phyloP scores from a whole-genome alignment of 1,140 invertebrate species.

The Lepeophtheirus salmonis region DNA sequence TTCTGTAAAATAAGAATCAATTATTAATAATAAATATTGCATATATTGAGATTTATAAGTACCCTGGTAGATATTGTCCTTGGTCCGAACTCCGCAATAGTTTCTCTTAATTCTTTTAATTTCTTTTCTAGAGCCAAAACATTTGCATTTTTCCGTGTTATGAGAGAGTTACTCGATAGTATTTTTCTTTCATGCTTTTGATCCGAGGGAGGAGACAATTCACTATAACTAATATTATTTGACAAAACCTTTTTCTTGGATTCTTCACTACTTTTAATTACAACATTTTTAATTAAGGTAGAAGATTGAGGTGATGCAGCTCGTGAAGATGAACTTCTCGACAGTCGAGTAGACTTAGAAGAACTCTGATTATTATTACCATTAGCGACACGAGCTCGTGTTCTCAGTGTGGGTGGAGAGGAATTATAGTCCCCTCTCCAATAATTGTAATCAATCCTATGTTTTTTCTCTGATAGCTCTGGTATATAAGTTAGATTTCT shows the following conservation, averaged over 20 bases:
- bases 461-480: not conserved
- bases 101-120: not conserved
- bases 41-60: not conserved
- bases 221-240: not conserved
- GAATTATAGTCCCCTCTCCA: not conserved
- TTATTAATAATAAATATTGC: no score
- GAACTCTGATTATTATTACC: not conserved
- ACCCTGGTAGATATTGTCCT: not conserved
- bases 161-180: not conserved
- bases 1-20: not conserved
- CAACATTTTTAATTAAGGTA: no score
- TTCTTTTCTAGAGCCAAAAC: not conserved
- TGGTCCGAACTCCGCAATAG: not conserved
- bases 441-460: not conserved
- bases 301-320: not conserved
- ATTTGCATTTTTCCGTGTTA: not conserved
- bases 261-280: not conserved
- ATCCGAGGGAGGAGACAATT: not conserved
- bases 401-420: not conserved
- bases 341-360: not conserved
- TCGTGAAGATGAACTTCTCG: not conserved
- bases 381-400: no score
- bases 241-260: not conserved
- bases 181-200: not conserved
- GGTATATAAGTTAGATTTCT: not conserved